A percentile compares a stretch with the other conserved stretches of the same genome.
Conservation (phyloP, 2,888 invertebrate species). For the Junonia oenone region DNA sequence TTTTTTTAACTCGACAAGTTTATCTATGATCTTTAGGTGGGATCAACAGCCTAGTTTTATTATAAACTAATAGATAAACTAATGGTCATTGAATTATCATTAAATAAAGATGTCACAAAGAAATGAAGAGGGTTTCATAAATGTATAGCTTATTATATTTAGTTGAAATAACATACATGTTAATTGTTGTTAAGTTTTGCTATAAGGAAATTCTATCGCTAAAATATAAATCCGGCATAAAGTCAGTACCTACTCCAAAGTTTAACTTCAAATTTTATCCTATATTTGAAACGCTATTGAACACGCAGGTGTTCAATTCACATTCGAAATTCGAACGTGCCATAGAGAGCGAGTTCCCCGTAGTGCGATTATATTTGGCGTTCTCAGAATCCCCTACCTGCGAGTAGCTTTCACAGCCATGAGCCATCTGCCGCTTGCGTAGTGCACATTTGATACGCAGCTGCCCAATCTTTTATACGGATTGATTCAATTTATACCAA, state of each 20-base stretch:
- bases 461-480: conserved; percentile 20
- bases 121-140: too few relatives aligned
- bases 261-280: neutral
- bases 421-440: conserved; percentile 36
- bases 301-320: conserved; percentile 60
- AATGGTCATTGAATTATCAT: too few relatives aligned
- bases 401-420: conserved; percentile 53
- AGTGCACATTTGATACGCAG: conserved; percentile 32
- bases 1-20: neutral
- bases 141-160: too few relatives aligned
- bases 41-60: too few relatives aligned
- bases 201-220: too few relatives aligned
- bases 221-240: neutral
- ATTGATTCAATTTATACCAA: conserved; percentile 13
- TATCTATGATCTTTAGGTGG: too few relatives aligned
- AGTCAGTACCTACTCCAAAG: neutral
- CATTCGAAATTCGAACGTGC: conserved; percentile 50
- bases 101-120: too few relatives aligned
- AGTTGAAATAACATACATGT: too few relatives aligned
- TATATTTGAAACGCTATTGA: neutral
- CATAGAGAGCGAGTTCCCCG: conserved; percentile 66
- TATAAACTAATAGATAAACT: too few relatives aligned
- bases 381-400: conserved; percentile 75
- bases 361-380: conserved; percentile 73
- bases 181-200: too few relatives aligned